Conservation (phyloP, 2,888 invertebrate genomes). For the Tetragonisca angustula region DNA sequence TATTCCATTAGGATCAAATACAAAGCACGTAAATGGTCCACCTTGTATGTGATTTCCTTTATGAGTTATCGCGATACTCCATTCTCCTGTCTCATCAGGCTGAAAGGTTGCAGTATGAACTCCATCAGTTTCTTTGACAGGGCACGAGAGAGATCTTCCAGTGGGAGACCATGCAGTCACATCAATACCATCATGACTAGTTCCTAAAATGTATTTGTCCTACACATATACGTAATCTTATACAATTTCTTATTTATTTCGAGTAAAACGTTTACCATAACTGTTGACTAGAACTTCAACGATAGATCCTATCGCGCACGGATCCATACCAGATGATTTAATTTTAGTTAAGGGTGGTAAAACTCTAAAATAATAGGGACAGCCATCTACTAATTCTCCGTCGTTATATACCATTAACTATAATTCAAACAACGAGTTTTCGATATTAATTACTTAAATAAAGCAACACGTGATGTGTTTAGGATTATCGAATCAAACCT, state of each 20-base stretch:
- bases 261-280: conserved; percentile 86
- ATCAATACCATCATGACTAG: conserved; percentile 89
- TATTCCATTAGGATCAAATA: conserved; percentile 96
- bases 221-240: background rate
- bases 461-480: background rate
- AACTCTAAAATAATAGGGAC: conserved; percentile 92
- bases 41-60: conserved; percentile 98
- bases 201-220: conserved; percentile 71
- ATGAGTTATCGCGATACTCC: conserved; percentile 98
- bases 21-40: conserved; percentile 98
- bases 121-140: conserved; percentile 93
- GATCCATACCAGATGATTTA: conserved; percentile 96
- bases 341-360: conserved; percentile 94
- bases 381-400: conserved; percentile 86
- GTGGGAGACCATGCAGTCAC: conserved; percentile 97
- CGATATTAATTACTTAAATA: background rate
- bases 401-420: conserved; percentile 87
- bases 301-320: conserved; percentile 96
- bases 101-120: conserved; percentile 98
- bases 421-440: conserved; percentile 56
- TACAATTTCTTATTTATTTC: background rate
- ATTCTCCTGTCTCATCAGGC: conserved; percentile 98
- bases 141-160: conserved; percentile 92
- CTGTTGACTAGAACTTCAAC: conserved; percentile 97
- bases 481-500: conserved; percentile 83